phyloP scores from a whole-genome alignment of 2,113 vertebrate genomes.

The Peucedramus taeniatus region DNA sequence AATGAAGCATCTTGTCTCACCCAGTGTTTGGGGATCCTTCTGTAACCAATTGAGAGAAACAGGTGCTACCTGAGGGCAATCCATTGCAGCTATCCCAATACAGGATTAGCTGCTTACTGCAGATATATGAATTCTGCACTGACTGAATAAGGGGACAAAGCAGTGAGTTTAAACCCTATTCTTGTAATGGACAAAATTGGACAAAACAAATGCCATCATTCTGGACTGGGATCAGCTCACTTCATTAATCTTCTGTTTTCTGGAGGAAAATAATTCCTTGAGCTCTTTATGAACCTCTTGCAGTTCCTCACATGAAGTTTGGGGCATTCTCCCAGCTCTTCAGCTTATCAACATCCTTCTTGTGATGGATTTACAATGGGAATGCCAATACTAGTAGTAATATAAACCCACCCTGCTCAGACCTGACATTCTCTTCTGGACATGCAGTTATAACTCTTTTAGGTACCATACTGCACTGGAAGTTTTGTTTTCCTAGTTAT shows the following conservation, averaged over 20 bases:
- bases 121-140: neutral
- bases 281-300: neutral
- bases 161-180: neutral
- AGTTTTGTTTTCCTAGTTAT: neutral
- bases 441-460: rapidly evolving
- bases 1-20: constrained; percentile 12
- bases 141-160: neutral
- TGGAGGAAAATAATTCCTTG: neutral
- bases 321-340: neutral
- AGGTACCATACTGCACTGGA: neutral
- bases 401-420: neutral
- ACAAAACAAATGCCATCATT: neutral
- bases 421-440: neutral
- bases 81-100: neutral
- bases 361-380: neutral
- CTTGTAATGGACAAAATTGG: neutral
- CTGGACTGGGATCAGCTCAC: neutral
- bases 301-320: neutral
- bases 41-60: neutral
- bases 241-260: neutral
- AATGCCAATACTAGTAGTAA: neutral
- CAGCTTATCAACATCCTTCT: neutral
- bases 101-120: neutral
- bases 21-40: neutral
- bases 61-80: neutral